Evolutionary conservation across 2,888 invertebrate species (phyloP), one percentile per base, ranked within the genome.

Genomic region (Eupelmus urozonus): DNA sequence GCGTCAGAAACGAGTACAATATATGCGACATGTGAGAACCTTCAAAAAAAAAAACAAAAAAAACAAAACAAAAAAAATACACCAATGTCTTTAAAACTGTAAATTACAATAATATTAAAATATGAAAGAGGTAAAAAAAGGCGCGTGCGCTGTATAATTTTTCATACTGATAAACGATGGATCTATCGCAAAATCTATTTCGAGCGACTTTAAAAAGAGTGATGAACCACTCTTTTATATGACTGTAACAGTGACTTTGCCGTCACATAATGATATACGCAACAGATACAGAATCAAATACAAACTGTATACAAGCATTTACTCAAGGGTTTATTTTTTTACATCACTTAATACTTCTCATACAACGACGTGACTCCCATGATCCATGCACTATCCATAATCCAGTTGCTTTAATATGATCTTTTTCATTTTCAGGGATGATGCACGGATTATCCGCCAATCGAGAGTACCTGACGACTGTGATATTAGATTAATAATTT

Each of bases 261-360:
- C 55, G 79, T 79, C 79, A 79, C 71, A 23, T 55, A 69, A 55
- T 80, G n/a, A 78, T 80, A 78, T 69, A 77, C 75, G 78, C 75
- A 76, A 80, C 78, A 65, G 80, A 78, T 80, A 80, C 80, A 75
- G 80, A 80, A 80, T 80, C 78, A 80, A 80, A 80, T 80, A 80
- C 80, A 80, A 78, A 80, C 77, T 80, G 75, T 80, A 72, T 80
- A 80, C 77, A 80, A 80, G 67, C 75, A 80, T 76, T 78, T 66
- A 78, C 66, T 75, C 45, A 23, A 67, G 72, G 75, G 74, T 74
- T 80, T 80, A 75, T 75, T 78, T 75, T 71, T 77, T 80, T 71
- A 67, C 69, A 73, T 80, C 77, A 77, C 70, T 70, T 63, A 27
- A 71, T 65, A 78, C 69, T 77, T 75, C 69, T 80, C 78, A 80